Evolutionary conservation across 2,113 vertebrate species (phyloP), one percentile per base, ranked within the genome.

Genomic region (Odontesthes bonariensis): DNA sequence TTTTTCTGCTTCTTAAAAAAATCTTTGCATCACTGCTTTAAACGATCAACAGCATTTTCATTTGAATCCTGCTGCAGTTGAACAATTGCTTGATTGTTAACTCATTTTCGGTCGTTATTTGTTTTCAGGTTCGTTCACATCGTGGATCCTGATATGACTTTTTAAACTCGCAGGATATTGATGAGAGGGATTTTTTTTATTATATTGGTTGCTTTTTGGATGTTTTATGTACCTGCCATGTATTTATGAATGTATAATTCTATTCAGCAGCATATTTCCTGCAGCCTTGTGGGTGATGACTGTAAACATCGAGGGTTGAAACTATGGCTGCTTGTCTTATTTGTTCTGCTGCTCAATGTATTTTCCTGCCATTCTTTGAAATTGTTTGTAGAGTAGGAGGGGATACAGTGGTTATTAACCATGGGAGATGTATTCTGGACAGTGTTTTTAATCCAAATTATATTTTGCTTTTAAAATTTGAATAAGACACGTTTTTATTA

Each of bases 201-300:
- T 4, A 0, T 64, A 61, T 55, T 6, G 14, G 52, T 56, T 73
- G 16, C 8, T 59, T 78, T 83, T 73, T 42, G 32, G 19, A 61
- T 73, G 31, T 86, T 75, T 75, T 72, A 46, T 86, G 52, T 80
- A 80, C 31, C 71, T 68, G 32, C 44, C 69, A 55, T 68, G 82
- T 85, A 86, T 89, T 88, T 89, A 79, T 91, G 88, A 90, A 91
- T 91, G 89, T 91, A 81, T 79, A 73, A 68, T 69, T 23, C 60
- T 81, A 77, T 60, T 62, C 52, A 22, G 14, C 71, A 55, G 72
- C 75, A 75, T 27, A 56, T 54, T 62, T 74, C 47, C 65, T 74
- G 81, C 74, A 75, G 71, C 71, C 55, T 46, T 40, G 75, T 75
- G 75, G 62, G 32, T 75, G 60, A 52, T 3, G 59, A 68, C 22